Base-by-base conservation (phyloP, 2,888 invertebrate species). In the Zygaena filipendulae region DNA sequence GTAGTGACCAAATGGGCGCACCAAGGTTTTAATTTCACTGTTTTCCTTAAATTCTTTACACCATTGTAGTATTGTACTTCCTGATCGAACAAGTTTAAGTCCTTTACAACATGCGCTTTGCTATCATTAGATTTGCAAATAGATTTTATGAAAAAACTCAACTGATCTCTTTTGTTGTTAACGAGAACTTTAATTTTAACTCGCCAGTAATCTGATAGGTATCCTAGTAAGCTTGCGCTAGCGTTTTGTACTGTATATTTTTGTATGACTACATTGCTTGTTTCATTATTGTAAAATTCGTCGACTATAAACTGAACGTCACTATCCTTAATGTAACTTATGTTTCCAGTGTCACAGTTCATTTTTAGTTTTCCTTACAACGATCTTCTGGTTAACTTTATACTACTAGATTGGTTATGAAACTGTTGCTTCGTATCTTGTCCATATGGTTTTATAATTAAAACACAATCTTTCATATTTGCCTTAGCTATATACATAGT, bases 151-250 rank as follows among this genome's bases (percentile, higher is more conserved):
- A 79, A 79, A 36, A 68, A 77, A 29, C 39, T 35, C 2, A 64
- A 38, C 1, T 42, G 32, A 40, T 51, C 48, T 27, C 24, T 45
- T 21, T 45, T 35, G n/a, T 32, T 37, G 5, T 50, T 30, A 13
- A 53, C 19, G 28, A 42, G 32, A 8, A 77, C 58, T 47, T 57
- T 48, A 1, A 77, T 42, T 52, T 59, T 75, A n/a, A n/a, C n/a
- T n/a, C n/a, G n/a, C 60, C 61, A 69, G 43, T 77, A 74, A 39
- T 79, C 79, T n/a, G 62, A 49, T 13, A 74, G 38, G 37, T 69
- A 77, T 10, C 79, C 79, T 30, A 79, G 43, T 71, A 77, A 72
- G 44, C 66, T 69, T 7, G 67, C 59, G 45, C 71, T 75, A 2
- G 75, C 72, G 27, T 49, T 52, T 11, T 45, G 23, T 6, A 69